Evolutionary conservation across 2,797 vertebrate species (phyloP), one percentile per base, ranked within the genome.

Genomic region (Premnoplex brunnescens): DNA sequence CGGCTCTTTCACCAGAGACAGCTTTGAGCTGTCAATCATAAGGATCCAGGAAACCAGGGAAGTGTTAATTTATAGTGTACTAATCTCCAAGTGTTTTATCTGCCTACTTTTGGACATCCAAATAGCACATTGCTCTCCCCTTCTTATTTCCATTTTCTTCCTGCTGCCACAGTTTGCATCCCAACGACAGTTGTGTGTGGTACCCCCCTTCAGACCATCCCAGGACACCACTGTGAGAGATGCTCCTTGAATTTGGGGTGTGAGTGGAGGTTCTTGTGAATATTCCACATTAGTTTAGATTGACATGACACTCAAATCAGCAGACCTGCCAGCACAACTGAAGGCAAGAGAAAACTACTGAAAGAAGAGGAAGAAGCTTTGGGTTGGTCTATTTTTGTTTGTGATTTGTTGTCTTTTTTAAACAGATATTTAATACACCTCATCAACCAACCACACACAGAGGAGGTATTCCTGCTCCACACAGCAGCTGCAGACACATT

Each of bases 401-500:
- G 36, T 22, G 36, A 28, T n/a, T 44, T 77, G 24, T 9, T 32
- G 3, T 13, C 10, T 58, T 63, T 71, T 89, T 59, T 48, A 10
- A 62, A 60, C 5, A 21, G n/a, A 46, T 7, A 59, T 34, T 68
- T 78, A 78, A 72, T n/a, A 60, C 9, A 59, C 3, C 16, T 43
- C 22, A 72, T 37, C 20, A 87, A 71, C 15, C 23, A 82, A 26
- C 27, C 22, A 20, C 1, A 2, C 26, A 75, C 32, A 67, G 14
- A 60, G 14, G 18, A 78, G 48, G 14, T 56, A 82, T n/a, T 68
- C 34, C 62, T 51, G 27, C 51, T 94, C 56, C 43, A 63, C 0
- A 0, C 0, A 89, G 43, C 7, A 6, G 28, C 7, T 66, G 10
- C 15, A 58, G 34, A 60, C 17, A n/a, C 8, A 20, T 64, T 64